These are phyloP conservation scores for Gambelia wislizenii DNA, from an alignment of 2,797 vertebrate genomes.

Conservation along the genomic window DNA sequence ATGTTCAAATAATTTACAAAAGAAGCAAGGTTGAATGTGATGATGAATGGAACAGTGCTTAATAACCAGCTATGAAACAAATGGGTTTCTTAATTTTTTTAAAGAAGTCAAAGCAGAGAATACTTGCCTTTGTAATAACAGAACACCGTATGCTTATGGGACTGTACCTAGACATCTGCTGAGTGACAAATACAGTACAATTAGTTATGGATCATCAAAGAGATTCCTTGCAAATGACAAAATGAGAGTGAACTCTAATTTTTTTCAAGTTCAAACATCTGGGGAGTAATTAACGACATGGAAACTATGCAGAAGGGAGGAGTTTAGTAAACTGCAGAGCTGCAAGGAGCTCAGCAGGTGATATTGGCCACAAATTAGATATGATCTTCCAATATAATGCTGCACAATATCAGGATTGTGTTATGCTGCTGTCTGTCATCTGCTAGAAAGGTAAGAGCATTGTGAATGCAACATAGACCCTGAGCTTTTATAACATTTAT, in stretches of 20 bases:
- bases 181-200: constrained; percentile 68
- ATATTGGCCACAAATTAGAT: constrained; percentile 50
- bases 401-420: neutral
- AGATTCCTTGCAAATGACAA: constrained; percentile 62
- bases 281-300: constrained; percentile 68
- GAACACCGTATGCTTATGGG: constrained; percentile 45
- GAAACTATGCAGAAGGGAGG: constrained; percentile 54
- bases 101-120: neutral
- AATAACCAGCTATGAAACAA: constrained; percentile 40
- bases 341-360: constrained; percentile 53
- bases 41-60: constrained; percentile 41
- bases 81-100: neutral
- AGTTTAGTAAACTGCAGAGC: constrained; percentile 50
- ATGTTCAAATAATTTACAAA: constrained; percentile 44
- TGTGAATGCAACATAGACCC: constrained; percentile 26
- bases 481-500: too few species aligned
- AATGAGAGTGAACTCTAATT: constrained; percentile 60
- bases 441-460: constrained; percentile 1
- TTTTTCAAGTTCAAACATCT: constrained; percentile 66
- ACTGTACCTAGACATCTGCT: constrained; percentile 64
- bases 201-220: constrained; percentile 74
- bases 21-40: constrained; percentile 24
- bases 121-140: constrained; percentile 36
- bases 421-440: neutral
- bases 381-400: constrained; percentile 31